Evolutionary conservation across 2,797 vertebrate species (phyloP).

Genomic region (Typhlichthys eigenmanni): DNA sequence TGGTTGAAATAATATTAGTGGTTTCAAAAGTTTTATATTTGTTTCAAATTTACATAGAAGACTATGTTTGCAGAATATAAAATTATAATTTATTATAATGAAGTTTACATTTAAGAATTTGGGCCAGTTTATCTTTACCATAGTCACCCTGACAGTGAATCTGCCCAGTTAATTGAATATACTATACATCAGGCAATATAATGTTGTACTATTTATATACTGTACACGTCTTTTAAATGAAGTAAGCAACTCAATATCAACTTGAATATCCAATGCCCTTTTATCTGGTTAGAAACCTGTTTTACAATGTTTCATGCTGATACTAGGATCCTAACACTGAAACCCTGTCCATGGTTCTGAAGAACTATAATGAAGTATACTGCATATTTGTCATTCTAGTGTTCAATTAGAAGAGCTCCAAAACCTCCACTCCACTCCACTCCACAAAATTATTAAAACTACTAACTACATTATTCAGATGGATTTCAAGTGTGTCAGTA

Average conservation of each 20-base stretch:
- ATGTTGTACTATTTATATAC: too few species aligned
- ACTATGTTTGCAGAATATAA: slow-evolving; percentile 1
- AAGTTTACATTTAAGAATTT: slow-evolving; percentile 5
- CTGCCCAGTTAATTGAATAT: not conserved
- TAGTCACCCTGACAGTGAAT: not conserved
- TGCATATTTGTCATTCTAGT: not conserved
- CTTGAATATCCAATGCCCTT: not conserved
- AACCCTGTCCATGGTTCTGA: slow-evolving; percentile 9
- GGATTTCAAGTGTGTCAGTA: too few species aligned
- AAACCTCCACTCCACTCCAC: not conserved
- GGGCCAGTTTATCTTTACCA: slow-evolving; percentile 2
- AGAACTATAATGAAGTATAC: too few species aligned
- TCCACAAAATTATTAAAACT: too few species aligned
- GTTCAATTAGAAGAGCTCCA: not conserved
- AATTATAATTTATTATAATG: slow-evolving; percentile 3
- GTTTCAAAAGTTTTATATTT: not conserved
- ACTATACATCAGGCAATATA: not conserved
- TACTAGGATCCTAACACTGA: too few species aligned
- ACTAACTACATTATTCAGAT: too few species aligned
- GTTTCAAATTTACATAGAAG: slow-evolving; percentile 18
- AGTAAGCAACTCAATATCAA: not conserved
- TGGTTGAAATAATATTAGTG: slow-evolving; percentile 13
- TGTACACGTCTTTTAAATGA: not conserved
- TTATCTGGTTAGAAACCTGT: not conserved
- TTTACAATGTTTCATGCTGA: too few species aligned